Base-by-base conservation (phyloP, 2,888 invertebrate genomes). In the Criorhina ranunculi region DNA sequence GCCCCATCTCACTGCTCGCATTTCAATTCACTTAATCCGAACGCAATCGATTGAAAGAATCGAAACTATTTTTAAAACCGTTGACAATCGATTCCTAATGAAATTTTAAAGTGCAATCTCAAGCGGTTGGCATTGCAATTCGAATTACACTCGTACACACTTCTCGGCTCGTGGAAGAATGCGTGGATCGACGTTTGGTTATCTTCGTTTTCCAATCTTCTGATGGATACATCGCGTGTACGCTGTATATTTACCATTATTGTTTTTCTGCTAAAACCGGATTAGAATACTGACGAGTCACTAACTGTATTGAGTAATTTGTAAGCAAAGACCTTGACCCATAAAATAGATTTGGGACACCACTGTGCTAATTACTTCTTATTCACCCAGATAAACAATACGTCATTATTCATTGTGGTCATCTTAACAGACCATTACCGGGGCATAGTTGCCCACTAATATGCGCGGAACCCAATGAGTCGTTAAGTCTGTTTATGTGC, bases 51-150 rank as follows among this genome's bases (percentile, higher is more conserved):
- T 77, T 60, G 66, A 60, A 72, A 29, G 60, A 70, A 66, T 82
- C 46, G 60, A 72, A 72, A 72, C 82, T 82, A 82, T 78, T 77
- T 81, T 70, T 64, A 81, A 70, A 75, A 60, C 15, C 72, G 55
- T 70, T 79, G 83, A 62, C 83, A 78, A 78, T 78, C 83, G 83
- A 78, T 73, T 72, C 66, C 69, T 53, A 69, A 33, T 69, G 53
- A 70, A 62, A 77, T 59, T 77, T 77, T 60, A 29, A 77, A 77
- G 59, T 62, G 59, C 70, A 70, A 70, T 64, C 62, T 46, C 46
- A 59, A 77, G 53, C 40, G 19, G 31, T 70, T 33, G 49, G 49
- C n/a, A 37, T 29, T 49, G 77, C 53, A 70, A 51, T 69, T 64
- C 35, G 35, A 49, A 44, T 75, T 40, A 44, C 29, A 72, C 57